phyloP scores from a whole-genome alignment of 1,140 invertebrate species.

The Paraescarpia echinospica region DNA sequence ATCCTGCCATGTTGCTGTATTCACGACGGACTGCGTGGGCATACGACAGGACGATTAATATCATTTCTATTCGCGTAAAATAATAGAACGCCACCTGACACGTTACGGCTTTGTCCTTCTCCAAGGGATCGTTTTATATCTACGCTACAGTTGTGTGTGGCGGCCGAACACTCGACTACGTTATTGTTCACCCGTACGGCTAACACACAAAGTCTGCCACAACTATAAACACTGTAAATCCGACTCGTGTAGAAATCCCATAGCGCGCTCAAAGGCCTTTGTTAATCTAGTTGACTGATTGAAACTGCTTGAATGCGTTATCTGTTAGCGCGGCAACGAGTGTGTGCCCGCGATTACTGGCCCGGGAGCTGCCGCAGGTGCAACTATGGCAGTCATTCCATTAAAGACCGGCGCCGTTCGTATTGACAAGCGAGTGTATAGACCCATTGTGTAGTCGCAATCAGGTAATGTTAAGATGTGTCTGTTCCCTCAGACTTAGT shows the following conservation, averaged over 20 bases:
- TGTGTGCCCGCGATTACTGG: neutral
- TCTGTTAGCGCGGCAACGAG: neutral
- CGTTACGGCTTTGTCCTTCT: neutral
- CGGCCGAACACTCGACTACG: neutral
- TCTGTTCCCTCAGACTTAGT: neutral
- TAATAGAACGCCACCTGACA: neutral
- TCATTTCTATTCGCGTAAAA: neutral
- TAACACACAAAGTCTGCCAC: neutral
- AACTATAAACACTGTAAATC: neutral
- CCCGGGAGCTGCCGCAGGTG: neutral
- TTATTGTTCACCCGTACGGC: neutral
- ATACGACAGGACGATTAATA: neutral
- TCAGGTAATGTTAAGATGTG: neutral
- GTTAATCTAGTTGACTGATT: neutral
- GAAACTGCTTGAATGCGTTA: neutral
- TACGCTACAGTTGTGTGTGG: neutral
- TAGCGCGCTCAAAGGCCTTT: neutral
- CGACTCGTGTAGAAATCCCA: neutral
- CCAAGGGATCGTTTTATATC: neutral
- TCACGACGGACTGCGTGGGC: too few relatives aligned
- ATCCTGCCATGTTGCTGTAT: too few relatives aligned
- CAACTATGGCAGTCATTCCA: neutral
- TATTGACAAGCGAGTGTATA: neutral
- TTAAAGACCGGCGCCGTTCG: neutral
- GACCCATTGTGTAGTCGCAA: neutral